phyloP scores from a whole-genome alignment of 2,888 invertebrate species.

The Macrosoma leucophasiata region DNA sequence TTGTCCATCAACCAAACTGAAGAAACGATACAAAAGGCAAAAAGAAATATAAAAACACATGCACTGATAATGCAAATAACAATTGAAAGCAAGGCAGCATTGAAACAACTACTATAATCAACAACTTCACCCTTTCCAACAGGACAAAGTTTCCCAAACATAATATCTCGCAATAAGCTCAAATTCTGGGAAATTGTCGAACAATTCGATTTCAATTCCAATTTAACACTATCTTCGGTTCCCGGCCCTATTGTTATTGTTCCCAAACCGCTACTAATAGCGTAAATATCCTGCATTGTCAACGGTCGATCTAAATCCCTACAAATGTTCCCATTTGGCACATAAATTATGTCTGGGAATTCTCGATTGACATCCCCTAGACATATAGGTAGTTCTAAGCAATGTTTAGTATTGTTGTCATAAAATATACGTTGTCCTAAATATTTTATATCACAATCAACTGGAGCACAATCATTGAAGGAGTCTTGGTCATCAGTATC shows the following conservation, averaged over 20 bases:
- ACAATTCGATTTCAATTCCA: slow-evolving; percentile 43
- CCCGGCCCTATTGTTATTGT: slow-evolving; percentile 30
- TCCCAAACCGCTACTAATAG: slow-evolving; percentile 44
- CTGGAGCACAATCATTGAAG: slow-evolving; percentile 41
- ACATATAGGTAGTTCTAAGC: slow-evolving; percentile 39
- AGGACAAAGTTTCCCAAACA: slow-evolving; percentile 43
- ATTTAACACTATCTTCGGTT: slow-evolving; percentile 19
- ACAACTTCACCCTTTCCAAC: slow-evolving; percentile 27
- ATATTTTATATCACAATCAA: slow-evolving; percentile 53
- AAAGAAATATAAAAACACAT: slow-evolving; percentile 33
- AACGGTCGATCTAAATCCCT: slow-evolving; percentile 44
- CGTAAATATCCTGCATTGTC: slow-evolving; percentile 44
- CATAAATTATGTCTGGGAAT: slow-evolving; percentile 45
- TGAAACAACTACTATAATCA: slow-evolving; percentile 35
- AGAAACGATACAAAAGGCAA: slow-evolving; percentile 34
- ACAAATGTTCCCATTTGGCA: slow-evolving; percentile 44
- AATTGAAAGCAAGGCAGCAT: slow-evolving; percentile 39
- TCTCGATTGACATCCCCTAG: slow-evolving; percentile 31
- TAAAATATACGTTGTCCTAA: slow-evolving; percentile 41
- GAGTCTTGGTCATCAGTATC: slow-evolving; percentile 43
- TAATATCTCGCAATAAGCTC: slow-evolving; percentile 41
- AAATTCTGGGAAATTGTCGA: slow-evolving; percentile 56
- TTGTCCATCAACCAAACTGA: slow-evolving; percentile 31
- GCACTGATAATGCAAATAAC: slow-evolving; percentile 34
- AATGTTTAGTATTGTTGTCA: slow-evolving; percentile 32